Base-by-base conservation (phyloP, 2,888 invertebrate genomes). In the Drosophila subquinaria region DNA sequence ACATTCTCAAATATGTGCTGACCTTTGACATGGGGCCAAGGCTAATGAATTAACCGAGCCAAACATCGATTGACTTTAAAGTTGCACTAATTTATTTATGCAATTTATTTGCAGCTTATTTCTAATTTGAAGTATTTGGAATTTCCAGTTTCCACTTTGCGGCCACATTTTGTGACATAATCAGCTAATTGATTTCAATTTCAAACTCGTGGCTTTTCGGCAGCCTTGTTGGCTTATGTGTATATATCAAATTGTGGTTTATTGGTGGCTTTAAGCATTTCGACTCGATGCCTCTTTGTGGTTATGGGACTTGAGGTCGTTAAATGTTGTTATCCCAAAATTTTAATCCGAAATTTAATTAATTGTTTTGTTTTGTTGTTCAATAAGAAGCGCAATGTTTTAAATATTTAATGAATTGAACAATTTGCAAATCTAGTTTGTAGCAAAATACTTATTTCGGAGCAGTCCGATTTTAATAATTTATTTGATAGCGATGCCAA, bases 111-210 rank as follows among this genome's bases (percentile, higher is more conserved):
- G 47, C 11, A 13, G 45, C 35, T 57, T n/a, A 10, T 27, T 56
- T 40, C 13, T 23, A 17, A 45, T 27, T 48, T 40, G 33, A 64
- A 67, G 30, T 45, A 15, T 45, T 52, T n/a, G 33, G 8, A 27
- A 36, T 42, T 66, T 59, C 48, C 20, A 15, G n/a, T 23, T 23
- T 30, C 66, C 61, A 53, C 20, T 63, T 65, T 76, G 88, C 53
- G 85, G 82, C 60, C 56, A 45, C 63, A 71, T 50, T 73, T 52
- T 52, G 67, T 62, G 52, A 55, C 74, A 82, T 89, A 89, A 89
- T 86, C 88, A 89, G 89, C 82, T 88, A 86, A 86, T 86, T 86
- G 89, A 78, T 82, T 82, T 85, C 74, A 80, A 76, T 82, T 74
- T 74, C 68, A 67, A 52, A 61, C 69, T 71, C 62, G 83, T 52